Base-by-base conservation (phyloP, 2,113 vertebrate species). In the Callipepla squamata region DNA sequence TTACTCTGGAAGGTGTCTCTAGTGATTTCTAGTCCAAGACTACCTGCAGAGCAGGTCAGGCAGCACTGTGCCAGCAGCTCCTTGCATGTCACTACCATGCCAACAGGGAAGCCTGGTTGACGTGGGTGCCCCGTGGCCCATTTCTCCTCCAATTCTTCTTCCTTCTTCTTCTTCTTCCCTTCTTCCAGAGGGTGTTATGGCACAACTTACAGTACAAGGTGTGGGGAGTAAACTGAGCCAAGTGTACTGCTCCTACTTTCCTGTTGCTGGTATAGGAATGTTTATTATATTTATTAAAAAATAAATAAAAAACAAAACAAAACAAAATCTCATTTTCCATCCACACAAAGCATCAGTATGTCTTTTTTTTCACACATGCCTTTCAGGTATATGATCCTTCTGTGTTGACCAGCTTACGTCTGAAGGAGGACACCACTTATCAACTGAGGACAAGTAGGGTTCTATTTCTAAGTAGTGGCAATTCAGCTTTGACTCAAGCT, bases 81-180 rank as follows among this genome's bases (percentile, higher is more conserved):
- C 30, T 74, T 45, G 50, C 42, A 74, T 9, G 38, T 6, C 5
- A 44, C 7, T 59, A 11, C 7, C 6, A 13, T 16, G 36, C 3
- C 9, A 69, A 88, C 2, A n/a, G 13, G 21, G 30, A 76, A 85
- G 48, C 4, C 1, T 44, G 6, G 5, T 6, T 77, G n/a, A 73
- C 13, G 57, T 0, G 0, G 57, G 23, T 45, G 1, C 2, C 18
- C 4, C 30, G 6, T 8, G 18, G 20, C 2, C 85, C 9, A 15
- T 42, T 80, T 78, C 14, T 20, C 32, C 82, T 11, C 2, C 5
- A 59, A 66, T 85, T 9, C 4, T 36, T 36, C 34, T 36, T 36
- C 34, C 34, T 36, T 36, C 34, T 36, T 36, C 34, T 36, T 36
- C 34, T 36, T 36, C 34, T 36, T 36, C 34, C 34, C 34, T 36